Evolutionary conservation across 1,140 invertebrate species (phyloP).

Genomic region (Meloidogyne hapla): DNA sequence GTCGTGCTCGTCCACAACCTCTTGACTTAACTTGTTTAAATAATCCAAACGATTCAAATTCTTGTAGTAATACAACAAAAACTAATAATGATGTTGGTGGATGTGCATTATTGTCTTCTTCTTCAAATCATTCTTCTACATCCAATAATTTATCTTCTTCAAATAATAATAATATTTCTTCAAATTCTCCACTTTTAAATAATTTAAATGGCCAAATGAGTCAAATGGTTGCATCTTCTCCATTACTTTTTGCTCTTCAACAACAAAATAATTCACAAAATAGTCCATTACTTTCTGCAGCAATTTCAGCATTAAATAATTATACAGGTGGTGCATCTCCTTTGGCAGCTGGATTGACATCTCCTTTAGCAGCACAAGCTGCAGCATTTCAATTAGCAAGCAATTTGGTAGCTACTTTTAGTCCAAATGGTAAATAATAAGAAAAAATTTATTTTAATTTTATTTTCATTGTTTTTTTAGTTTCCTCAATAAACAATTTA

Average conservation of each 20-base stretch:
- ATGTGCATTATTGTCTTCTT: no score
- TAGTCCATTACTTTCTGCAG: conserved; percentile 23
- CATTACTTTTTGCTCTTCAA: conserved; percentile 17
- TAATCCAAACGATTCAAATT: conserved; percentile 19
- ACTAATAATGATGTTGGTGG: no score
- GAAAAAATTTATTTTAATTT: background rate
- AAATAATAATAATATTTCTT: no score
- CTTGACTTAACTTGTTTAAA: conserved; percentile 43
- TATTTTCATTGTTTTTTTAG: no score
- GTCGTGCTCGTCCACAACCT: conserved; percentile 49
- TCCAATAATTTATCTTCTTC: no score
- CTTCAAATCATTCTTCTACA: no score
- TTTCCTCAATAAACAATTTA: no score
- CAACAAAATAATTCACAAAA: conserved; percentile 18
- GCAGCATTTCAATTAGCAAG: conserved; percentile 13
- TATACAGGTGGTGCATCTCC: conserved; percentile 20
- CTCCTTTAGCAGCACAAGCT: conserved; percentile 8
- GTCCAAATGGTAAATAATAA: conserved; percentile 22
- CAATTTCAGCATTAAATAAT: conserved; percentile 22
- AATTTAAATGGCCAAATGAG: conserved; percentile 17
- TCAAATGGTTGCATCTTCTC: conserved; percentile 27
- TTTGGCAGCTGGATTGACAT: background rate
- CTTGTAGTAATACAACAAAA: no score
- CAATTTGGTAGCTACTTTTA: conserved; percentile 16
- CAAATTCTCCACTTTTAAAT: background rate